Evolutionary conservation across 2,113 vertebrate species (phyloP).

Genomic region (Tympanuchus pallidicinctus): DNA sequence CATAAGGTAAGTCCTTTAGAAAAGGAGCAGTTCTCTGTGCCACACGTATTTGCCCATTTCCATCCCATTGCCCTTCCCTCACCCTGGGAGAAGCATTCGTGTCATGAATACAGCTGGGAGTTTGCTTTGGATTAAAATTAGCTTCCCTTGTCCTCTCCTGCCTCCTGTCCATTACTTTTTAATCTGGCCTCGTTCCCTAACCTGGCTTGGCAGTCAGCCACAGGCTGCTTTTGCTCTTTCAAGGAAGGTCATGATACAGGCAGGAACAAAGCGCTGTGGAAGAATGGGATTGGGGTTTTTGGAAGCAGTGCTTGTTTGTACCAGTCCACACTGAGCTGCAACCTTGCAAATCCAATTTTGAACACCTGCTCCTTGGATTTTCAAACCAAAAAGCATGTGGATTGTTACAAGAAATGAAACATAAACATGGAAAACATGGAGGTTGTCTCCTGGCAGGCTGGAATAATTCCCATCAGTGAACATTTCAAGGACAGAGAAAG

Average conservation of each 20-base stretch:
- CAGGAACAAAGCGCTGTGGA: neutral
- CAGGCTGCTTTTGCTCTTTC: neutral
- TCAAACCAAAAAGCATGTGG: neutral
- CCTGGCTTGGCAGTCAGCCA: neutral
- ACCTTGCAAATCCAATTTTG: neutral
- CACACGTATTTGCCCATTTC: neutral
- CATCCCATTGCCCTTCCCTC: neutral
- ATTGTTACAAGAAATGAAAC: neutral
- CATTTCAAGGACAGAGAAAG: neutral
- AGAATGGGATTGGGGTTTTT: neutral
- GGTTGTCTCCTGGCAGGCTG: neutral
- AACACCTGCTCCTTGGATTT: neutral
- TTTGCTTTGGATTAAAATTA: neutral
- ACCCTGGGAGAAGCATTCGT: neutral
- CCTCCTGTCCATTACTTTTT: neutral
- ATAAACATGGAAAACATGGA: fast-evolving
- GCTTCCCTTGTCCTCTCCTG: neutral
- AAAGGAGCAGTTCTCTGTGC: neutral
- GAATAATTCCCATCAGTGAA: neutral
- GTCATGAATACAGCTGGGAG: neutral
- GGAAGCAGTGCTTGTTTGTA: neutral
- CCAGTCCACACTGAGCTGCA: neutral
- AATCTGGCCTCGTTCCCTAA: neutral
- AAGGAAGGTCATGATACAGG: neutral
- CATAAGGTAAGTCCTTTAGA: neutral